Evolutionary conservation across 2,113 vertebrate species (phyloP), one percentile per base, ranked within the genome.

Genomic region (Chitala chitala): DNA sequence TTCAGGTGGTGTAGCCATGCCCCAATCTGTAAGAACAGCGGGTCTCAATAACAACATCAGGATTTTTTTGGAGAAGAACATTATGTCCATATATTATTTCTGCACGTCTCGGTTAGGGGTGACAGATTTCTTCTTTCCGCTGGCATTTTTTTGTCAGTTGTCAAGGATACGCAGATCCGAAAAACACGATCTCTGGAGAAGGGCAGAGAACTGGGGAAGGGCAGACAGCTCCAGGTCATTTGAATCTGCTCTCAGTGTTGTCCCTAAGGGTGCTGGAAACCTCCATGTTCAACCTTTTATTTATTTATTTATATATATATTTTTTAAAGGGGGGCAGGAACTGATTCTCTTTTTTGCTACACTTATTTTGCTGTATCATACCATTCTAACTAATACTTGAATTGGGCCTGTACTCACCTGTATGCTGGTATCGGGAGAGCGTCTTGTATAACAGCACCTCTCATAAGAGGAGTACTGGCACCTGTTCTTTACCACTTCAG

Each of bases 11-110:
- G 26, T 5, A 3, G 10, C 29, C 20, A 71, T 33, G 10, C 20
- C 22, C 36, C 17, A 3, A 33, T 22, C 46, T 55, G 22, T 66
- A 10, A 29, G 33, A 51, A 74, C 46, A 73, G 73, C 65, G 54
- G 65, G 64, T 77, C 72, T 73, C 50, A 50, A 48, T 73, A 29
- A 73, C 64, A 68, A 12, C 54, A 46, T 31, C 24, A 61, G 9
- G 33, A 70, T 17, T 42, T 51, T 63, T 13, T 64, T 22, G 5
- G 12, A 29, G 31, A 40, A 38, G 26, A n/a, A 9, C 31, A 12
- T 8, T 66, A 42, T 55, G 15, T 69, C 26, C 24, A 33, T 53
- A 8, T 12, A 53, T 50, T 3, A 29, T 51, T 50, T 38, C 31
- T 63, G 58, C 15, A 1, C 31, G 1, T 33, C 53, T 51, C 26